Evolutionary conservation across 1,140 invertebrate genomes (phyloP).

Genomic region (Lucilia cuprina): DNA sequence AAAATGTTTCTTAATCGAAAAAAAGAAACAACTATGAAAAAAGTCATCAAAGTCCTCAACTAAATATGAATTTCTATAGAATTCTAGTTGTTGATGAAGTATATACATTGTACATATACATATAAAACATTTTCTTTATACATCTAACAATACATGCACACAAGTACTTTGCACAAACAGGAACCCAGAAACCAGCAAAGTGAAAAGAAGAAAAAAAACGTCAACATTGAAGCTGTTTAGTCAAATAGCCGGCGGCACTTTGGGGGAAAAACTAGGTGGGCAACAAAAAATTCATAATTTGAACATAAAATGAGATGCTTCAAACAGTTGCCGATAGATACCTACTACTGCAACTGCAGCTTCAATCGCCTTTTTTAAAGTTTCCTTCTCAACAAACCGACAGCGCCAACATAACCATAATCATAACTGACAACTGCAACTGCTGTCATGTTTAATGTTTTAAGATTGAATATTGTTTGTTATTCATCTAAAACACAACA

Average conservation of each 20-base stretch:
- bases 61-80: too few relatives aligned
- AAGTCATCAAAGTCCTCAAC: too few relatives aligned
- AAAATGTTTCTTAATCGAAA: too few relatives aligned
- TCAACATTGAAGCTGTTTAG: background rate
- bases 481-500: background rate
- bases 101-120: too few relatives aligned
- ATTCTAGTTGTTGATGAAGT: too few relatives aligned
- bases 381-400: too few relatives aligned
- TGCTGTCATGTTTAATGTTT: background rate
- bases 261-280: background rate
- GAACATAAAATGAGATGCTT: background rate
- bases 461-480: background rate
- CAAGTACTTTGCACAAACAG: too few relatives aligned
- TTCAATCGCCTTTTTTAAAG: background rate
- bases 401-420: background rate
- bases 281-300: background rate
- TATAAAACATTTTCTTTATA: too few relatives aligned
- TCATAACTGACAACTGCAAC: background rate
- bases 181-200: too few relatives aligned
- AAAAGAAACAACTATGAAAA: too few relatives aligned
- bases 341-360: background rate
- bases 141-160: too few relatives aligned
- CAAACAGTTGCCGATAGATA: background rate
- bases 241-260: background rate
- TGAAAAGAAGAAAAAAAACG: too few relatives aligned